These are phyloP conservation scores for Bolinopsis microptera DNA, from an alignment of 37 sponge, comb jelly and placozoan genomes.

Conservation along the genomic window DNA sequence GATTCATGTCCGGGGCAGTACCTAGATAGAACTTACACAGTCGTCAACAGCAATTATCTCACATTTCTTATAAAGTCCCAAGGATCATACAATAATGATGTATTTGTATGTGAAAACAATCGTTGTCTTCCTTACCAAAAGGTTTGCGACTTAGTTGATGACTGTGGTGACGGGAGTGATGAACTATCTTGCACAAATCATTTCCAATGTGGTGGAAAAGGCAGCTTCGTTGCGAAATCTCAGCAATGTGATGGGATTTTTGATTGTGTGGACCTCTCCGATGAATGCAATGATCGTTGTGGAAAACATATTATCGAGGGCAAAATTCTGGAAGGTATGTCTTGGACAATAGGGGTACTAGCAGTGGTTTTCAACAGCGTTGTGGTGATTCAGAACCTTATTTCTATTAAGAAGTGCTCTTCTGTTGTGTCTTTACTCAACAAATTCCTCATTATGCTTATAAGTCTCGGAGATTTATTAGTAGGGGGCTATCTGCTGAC, in stretches of 20 bases:
- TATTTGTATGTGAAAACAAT: too few relatives aligned
- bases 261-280: background rate
- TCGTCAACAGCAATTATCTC: background rate
- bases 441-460: too few relatives aligned
- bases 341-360: background rate
- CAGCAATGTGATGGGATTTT: background rate
- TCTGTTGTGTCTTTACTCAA: background rate
- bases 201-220: background rate
- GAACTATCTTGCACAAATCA: background rate
- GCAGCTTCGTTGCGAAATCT: background rate
- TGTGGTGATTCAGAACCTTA: background rate
- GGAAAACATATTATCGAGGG: background rate
- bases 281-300: background rate
- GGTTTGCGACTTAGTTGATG: conserved; percentile 20
- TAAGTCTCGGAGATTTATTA: too few relatives aligned
- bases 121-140: background rate
- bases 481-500: background rate
- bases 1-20: conserved; percentile 39
- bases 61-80: background rate
- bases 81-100: background rate
- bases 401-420: background rate
- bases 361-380: background rate
- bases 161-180: too few relatives aligned
- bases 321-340: background rate
- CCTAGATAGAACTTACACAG: background rate